A percentile compares a stretch with the other conserved stretches of the same genome.
Conservation (phyloP, 2,888 invertebrate species). For the Vanessa cardui region DNA sequence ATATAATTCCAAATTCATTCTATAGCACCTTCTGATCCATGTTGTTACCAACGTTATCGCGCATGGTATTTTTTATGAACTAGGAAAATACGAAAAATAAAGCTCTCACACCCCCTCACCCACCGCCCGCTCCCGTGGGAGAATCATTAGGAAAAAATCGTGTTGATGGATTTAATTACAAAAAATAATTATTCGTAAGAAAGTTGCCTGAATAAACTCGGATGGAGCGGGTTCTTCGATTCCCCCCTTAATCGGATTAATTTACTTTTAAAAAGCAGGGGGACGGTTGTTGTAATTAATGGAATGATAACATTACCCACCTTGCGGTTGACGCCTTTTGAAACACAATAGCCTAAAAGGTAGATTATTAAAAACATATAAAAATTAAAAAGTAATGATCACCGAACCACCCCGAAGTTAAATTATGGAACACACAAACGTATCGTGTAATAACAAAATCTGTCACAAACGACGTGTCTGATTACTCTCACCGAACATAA, state of each 20-base stretch:
- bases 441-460: too few relatives aligned
- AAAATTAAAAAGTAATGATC: conserved; percentile 31
- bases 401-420: not conserved
- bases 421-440: too few relatives aligned
- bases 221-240: conserved; percentile 81
- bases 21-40: conserved; percentile 43
- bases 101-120: conserved; percentile 51
- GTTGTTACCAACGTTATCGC: conserved; percentile 44
- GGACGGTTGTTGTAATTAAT: conserved; percentile 80
- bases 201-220: conserved; percentile 81
- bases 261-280: conserved; percentile 81
- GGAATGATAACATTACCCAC: conserved; percentile 82
- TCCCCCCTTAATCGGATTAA: conserved; percentile 82
- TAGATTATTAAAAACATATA: conserved; percentile 44
- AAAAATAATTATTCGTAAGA: conserved; percentile 83
- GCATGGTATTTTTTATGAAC: conserved; percentile 35
- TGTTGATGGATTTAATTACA: conserved; percentile 84
- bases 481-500: not conserved
- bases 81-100: conserved; percentile 62
- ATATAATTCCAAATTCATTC: not conserved
- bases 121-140: conserved; percentile 68
- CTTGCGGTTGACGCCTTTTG: conserved; percentile 72
- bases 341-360: conserved; percentile 56
- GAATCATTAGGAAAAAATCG: conserved; percentile 83
- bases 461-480: not conserved